Evolutionary conservation across 2,113 vertebrate species (phyloP), one percentile per base, ranked within the genome.

Genomic region (Brachyhypopomus occidentalis): DNA sequence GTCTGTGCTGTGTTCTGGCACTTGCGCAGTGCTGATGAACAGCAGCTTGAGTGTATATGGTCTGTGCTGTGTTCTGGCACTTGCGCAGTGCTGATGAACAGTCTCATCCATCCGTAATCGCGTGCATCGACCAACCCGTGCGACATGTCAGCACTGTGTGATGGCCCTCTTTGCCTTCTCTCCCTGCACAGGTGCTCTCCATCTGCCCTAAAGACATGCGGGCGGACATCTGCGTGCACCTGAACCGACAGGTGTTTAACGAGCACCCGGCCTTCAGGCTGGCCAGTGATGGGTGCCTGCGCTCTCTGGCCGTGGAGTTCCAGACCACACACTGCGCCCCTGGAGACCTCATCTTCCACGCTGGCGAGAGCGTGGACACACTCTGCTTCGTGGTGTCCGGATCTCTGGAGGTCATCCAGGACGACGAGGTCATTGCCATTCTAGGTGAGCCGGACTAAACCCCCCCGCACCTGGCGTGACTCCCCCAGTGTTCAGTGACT

Each of bases 151-250:
- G 4, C 56, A 12, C 16, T 20, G 45, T 67, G 34, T 52, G 55
- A 8, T 3, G 4, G 22, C 78, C 0, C n/a, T 16, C 11, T 48
- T 48, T 17, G 6, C 70, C 52, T 23, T 23, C 58, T 81, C 22
- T 58, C 25, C 59, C 30, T 86, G 56, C 56, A 59, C 87, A 99
- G 98, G 98, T 99, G 56, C 95, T 99, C 58, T 96, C 96, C 0
- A 98, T 98, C 88, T 99, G 98, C 91, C 98, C 98, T 70, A 99
- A 99, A 92, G 98, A 99, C 90, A 99, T 99, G 98, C 94, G 98
- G 72, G 98, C 98, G 0, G 98, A 99, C 89, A 99, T 99, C 88
- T 99, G 98, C 0, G 98, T 99, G 60, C 98, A 99, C 89, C 95
- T 99, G 55, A 99, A 99, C 92, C 88, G 96, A 20, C 97, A 98